Percentiles rank a stretch among this genome's conserved stretches.
phyloP scores from a whole-genome alignment of 2,888 invertebrate genomes.

The Oscheius sp. region DNA sequence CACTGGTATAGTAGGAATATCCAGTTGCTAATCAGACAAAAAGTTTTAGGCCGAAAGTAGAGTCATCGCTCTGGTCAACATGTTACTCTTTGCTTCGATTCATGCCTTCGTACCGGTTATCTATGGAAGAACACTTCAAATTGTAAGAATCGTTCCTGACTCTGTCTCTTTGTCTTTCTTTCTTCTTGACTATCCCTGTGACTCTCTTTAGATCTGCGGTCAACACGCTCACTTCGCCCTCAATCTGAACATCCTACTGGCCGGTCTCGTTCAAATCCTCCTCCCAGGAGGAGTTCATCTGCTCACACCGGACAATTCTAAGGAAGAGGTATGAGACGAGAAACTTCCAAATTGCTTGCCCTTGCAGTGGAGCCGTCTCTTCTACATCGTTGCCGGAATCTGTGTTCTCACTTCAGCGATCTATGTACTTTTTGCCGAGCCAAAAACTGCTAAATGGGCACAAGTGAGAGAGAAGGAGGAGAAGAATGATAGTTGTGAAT shows the following conservation, averaged over 20 bases:
- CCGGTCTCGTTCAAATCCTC: constrained; percentile 54
- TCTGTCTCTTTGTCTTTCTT: too few species aligned
- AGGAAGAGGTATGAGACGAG: constrained; percentile 41
- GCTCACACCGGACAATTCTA: constrained; percentile 48
- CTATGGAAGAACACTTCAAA: constrained; percentile 55
- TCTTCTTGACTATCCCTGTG: too few species aligned
- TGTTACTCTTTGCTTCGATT: constrained; percentile 53
- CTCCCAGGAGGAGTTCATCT: constrained; percentile 52
- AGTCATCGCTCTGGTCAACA: constrained; percentile 41
- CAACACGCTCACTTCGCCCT: constrained; percentile 53
- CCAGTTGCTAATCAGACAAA: not conserved
- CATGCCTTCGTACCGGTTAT: constrained; percentile 57
- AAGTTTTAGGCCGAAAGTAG: constrained; percentile 46
- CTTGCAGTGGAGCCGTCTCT: constrained; percentile 51
- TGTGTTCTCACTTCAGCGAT: constrained; percentile 40
- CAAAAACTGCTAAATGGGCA: constrained; percentile 47
- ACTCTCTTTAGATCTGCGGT: constrained; percentile 42
- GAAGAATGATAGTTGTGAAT: constrained; percentile 1
- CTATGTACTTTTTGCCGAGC: constrained; percentile 42
- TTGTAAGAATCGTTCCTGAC: constrained; percentile 36
- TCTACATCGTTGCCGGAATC: constrained; percentile 46
- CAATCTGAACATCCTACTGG: constrained; percentile 53
- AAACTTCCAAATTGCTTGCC: not conserved
- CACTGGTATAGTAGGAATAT: constrained; percentile 48
- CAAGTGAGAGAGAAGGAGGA: not conserved